A percentile compares a stretch with the other conserved stretches of the same genome.
phyloP scores from a whole-genome alignment of 2,888 invertebrate genomes.

The Drosophila prostipennis region DNA sequence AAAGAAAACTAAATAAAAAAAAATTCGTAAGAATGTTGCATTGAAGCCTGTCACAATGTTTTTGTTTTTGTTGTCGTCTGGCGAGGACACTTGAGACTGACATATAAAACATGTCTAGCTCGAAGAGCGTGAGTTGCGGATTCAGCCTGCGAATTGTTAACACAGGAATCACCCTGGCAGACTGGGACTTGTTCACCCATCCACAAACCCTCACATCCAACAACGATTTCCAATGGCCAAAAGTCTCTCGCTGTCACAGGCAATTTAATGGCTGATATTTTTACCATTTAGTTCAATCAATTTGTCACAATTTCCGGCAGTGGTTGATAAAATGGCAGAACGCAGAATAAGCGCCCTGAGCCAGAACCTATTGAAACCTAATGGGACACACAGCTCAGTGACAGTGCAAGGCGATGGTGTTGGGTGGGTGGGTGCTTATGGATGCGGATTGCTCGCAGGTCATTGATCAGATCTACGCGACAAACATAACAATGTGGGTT shows the following conservation, averaged over 20 bases:
- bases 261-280: constrained; percentile 74
- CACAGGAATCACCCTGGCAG: constrained; percentile 19
- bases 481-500: constrained; percentile 75
- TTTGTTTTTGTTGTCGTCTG: constrained; percentile 65
- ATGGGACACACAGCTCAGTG: constrained; percentile 49
- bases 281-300: constrained; percentile 78
- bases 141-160: constrained; percentile 51
- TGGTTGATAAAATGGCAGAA: constrained; percentile 22
- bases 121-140: constrained; percentile 54
- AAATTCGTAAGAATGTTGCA: background rate
- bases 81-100: constrained; percentile 73
- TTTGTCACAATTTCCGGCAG: constrained; percentile 74
- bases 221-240: constrained; percentile 1
- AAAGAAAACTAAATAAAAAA: background rate
- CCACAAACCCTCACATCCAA: background rate
- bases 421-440: background rate
- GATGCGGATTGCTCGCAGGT: constrained; percentile 68
- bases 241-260: constrained; percentile 63
- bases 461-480: constrained; percentile 82
- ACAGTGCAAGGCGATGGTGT: background rate
- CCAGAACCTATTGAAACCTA: constrained; percentile 69
- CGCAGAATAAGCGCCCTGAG: constrained; percentile 4
- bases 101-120: constrained; percentile 72
- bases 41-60: constrained; percentile 14
- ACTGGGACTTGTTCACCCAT: background rate